A percentile compares a stretch with the other conserved stretches of the same genome.
phyloP scores from a whole-genome alignment of 2,888 invertebrate genomes.

The Cataglyphis rosenhaueri region DNA sequence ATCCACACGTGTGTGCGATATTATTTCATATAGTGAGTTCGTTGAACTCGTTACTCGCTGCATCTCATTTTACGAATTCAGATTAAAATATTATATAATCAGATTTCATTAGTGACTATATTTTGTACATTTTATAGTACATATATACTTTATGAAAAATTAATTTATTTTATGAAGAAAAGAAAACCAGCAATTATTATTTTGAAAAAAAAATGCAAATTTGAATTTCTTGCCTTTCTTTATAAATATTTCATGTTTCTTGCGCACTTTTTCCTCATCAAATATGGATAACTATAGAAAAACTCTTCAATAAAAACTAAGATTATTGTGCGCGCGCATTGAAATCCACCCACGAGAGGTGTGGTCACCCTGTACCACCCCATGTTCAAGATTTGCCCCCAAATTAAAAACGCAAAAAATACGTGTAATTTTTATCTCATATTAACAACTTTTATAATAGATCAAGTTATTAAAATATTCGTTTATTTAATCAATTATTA shows the following conservation, averaged over 20 bases:
- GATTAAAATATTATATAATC: constrained; percentile 45
- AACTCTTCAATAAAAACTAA: constrained; percentile 66
- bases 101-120: constrained; percentile 24
- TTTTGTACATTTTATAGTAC: neutral
- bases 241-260: constrained; percentile 42
- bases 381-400: constrained; percentile 55
- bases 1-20: neutral
- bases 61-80: constrained; percentile 17
- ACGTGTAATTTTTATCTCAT: neutral
- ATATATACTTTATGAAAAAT: neutral
- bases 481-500: neutral
- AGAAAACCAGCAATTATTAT: neutral
- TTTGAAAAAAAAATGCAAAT: constrained; percentile 17
- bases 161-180: constrained; percentile 15
- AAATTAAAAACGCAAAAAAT: constrained; percentile 46
- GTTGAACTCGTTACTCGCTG: constrained; percentile 20
- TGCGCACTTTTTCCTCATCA: constrained; percentile 50
- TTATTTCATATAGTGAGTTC: constrained; percentile 15
- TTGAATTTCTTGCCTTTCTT: neutral
- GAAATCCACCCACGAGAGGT: constrained; percentile 77
- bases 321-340: constrained; percentile 77
- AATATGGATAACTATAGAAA: constrained; percentile 62
- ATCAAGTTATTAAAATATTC: neutral
- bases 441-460: neutral
- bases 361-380: constrained; percentile 75